phyloP scores from a whole-genome alignment of 2,888 invertebrate species.

The Drosophila prolongata region DNA sequence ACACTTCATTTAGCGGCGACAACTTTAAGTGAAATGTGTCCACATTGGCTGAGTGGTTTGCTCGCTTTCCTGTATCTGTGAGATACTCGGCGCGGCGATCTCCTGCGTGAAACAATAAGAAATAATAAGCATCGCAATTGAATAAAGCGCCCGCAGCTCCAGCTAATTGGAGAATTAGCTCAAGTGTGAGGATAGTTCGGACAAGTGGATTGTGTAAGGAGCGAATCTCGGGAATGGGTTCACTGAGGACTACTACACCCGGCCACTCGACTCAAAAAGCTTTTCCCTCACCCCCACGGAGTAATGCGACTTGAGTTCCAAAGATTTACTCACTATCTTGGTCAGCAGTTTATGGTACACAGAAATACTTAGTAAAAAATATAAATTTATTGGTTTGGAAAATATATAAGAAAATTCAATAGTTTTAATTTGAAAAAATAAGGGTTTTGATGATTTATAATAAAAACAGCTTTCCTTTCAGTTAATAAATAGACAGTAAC shows the following conservation, averaged over 20 bases:
- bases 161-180: slow-evolving; percentile 63
- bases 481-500: too few relatives aligned
- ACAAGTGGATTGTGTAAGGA: slow-evolving; percentile 48
- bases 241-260: slow-evolving; percentile 6
- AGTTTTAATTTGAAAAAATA: too few relatives aligned
- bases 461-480: too few relatives aligned
- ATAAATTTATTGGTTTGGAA: too few relatives aligned
- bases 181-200: slow-evolving; percentile 37
- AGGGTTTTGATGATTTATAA: too few relatives aligned
- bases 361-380: background rate
- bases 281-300: slow-evolving; percentile 3
- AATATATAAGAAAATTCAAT: too few relatives aligned
- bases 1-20: slow-evolving; percentile 78
- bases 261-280: slow-evolving; percentile 27
- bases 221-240: slow-evolving; percentile 28
- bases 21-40: slow-evolving; percentile 79
- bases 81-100: slow-evolving; percentile 15
- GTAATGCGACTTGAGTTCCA: slow-evolving; percentile 20
- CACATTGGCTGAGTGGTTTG: slow-evolving; percentile 66
- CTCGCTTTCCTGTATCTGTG: slow-evolving; percentile 39
- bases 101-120: slow-evolving; percentile 31
- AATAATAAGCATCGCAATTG: slow-evolving; percentile 41
- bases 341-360: background rate
- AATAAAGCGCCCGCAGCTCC: slow-evolving; percentile 42
- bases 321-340: background rate